Conservation (phyloP, 2,797 vertebrate genomes). For the Dryobates pubescens region DNA sequence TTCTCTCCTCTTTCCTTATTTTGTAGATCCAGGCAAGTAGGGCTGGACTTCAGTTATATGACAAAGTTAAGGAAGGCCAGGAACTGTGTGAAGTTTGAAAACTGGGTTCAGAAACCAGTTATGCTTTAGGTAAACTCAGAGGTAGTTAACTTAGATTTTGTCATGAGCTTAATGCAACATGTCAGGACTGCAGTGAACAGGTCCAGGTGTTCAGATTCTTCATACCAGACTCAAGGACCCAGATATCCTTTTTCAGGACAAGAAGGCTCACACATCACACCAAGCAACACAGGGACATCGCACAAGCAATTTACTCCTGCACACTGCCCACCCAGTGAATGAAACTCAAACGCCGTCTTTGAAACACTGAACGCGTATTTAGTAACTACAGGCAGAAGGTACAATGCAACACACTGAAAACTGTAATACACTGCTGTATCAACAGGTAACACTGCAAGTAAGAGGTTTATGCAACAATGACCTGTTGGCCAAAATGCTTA, state of each 20-base stretch:
- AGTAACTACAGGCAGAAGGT: not conserved
- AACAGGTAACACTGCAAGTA: not conserved
- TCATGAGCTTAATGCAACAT: not conserved
- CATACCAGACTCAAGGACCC: not conserved
- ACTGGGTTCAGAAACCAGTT: not conserved
- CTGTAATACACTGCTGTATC: not conserved
- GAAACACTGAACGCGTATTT: not conserved
- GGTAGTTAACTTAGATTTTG: not conserved
- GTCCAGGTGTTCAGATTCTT: not conserved
- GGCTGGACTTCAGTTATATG: not conserved
- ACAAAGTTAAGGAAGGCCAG: not conserved
- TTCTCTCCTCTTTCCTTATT: not conserved
- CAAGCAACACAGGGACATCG: not conserved
- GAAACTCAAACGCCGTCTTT: not conserved
- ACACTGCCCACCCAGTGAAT: not conserved
- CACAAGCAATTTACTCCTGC: not conserved
- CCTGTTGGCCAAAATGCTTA: constrained; percentile 15
- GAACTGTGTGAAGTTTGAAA: not conserved
- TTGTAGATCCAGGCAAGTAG: not conserved
- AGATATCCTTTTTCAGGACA: not conserved
- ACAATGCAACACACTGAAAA: not conserved
- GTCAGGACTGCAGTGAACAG: not conserved
- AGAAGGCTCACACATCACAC: not conserved
- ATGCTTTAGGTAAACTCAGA: not conserved
- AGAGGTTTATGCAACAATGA: not conserved